phyloP scores from a whole-genome alignment of 2,888 invertebrate species.

The Amblyjoppa proteus region DNA sequence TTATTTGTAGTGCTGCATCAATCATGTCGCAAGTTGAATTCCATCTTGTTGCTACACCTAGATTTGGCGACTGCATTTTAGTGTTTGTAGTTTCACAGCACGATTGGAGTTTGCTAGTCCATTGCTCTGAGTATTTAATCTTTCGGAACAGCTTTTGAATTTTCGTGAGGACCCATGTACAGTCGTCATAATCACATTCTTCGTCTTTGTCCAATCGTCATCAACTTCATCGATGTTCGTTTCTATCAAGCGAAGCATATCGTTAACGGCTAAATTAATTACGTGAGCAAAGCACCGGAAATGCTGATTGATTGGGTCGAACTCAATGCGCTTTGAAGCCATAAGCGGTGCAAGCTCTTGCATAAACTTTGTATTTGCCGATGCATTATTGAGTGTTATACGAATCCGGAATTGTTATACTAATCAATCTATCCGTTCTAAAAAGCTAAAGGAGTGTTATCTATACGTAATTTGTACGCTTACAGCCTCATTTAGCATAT shows the following conservation, averaged over 20 bases:
- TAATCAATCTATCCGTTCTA: too few relatives aligned
- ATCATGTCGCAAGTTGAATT: constrained; percentile 48
- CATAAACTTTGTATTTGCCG: constrained; percentile 59
- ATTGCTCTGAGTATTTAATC: constrained; percentile 36
- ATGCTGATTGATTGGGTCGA: constrained; percentile 47
- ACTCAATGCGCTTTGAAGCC: constrained; percentile 16
- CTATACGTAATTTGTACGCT: too few relatives aligned
- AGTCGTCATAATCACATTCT: not conserved
- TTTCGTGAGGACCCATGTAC: constrained; percentile 34
- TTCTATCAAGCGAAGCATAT: constrained; percentile 8
- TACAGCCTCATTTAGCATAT: too few relatives aligned
- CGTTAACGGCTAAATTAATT: constrained; percentile 35
- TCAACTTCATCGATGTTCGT: not conserved
- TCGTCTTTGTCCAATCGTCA: constrained; percentile 8
- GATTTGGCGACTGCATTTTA: constrained; percentile 40
- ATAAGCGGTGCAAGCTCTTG: constrained; percentile 42
- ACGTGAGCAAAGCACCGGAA: constrained; percentile 47
- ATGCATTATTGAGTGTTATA: constrained; percentile 63
- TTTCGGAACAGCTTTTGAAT: constrained; percentile 33
- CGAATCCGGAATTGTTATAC: too few relatives aligned
- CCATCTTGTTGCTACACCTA: constrained; percentile 54
- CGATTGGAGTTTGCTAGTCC: constrained; percentile 13
- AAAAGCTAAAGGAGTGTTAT: too few relatives aligned
- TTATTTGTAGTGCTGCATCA: constrained; percentile 17
- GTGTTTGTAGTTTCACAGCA: constrained; percentile 44